These are phyloP conservation scores for Mirza zaza DNA, from an alignment of 2,113 vertebrate species.

Conservation along the genomic window DNA sequence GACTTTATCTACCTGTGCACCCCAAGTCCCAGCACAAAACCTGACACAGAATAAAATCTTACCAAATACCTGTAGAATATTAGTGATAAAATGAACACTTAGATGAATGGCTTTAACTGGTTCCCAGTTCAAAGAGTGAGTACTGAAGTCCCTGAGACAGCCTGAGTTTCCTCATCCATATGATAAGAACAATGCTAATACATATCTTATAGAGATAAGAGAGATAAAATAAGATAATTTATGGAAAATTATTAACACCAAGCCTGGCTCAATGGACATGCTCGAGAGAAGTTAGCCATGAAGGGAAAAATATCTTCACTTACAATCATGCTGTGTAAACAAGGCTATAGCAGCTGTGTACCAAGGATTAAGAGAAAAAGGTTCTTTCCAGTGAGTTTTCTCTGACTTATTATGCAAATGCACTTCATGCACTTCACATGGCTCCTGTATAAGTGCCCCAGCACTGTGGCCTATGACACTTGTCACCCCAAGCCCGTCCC, in stretches of 20 bases:
- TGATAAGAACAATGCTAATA: background rate
- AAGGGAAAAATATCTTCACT: background rate
- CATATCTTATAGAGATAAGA: background rate
- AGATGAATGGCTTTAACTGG: background rate
- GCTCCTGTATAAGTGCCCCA: background rate
- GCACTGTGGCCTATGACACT: background rate
- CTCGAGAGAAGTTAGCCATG: background rate
- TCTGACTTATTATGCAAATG: slow-evolving; percentile 8
- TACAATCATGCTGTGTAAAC: background rate
- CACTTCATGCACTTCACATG: background rate
- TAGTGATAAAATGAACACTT: background rate
- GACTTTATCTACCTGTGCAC: fast-evolving
- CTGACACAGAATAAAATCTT: background rate
- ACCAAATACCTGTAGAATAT: fast-evolving
- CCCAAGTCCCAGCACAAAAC: background rate
- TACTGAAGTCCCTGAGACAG: background rate
- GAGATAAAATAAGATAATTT: background rate
- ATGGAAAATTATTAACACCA: background rate
- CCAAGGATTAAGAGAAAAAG: slow-evolving; percentile 2
- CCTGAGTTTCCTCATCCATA: background rate
- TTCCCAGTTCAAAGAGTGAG: background rate
- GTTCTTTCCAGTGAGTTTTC: background rate
- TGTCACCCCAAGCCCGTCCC: background rate
- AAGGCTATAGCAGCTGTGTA: background rate
- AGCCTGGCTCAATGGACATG: background rate